A percentile compares a stretch with the other conserved stretches of the same genome.
Conservation (phyloP, 1,140 invertebrate genomes). For the Belonocnema kinseyi region DNA sequence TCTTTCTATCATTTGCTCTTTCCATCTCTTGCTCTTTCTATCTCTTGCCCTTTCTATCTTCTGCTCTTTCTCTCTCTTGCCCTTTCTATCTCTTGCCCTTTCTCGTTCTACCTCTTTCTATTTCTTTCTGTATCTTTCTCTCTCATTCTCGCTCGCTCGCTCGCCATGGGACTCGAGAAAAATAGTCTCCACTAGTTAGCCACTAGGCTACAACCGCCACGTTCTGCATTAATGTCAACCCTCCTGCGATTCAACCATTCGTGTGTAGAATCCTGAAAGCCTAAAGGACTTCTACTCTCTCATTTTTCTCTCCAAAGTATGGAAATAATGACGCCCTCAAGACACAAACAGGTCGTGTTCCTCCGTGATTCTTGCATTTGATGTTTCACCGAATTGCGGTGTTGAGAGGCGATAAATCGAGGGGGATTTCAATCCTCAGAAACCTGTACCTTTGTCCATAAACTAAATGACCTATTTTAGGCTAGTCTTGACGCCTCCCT, state of each 20-base stretch:
- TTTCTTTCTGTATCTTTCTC: background rate
- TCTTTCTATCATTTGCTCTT: no score
- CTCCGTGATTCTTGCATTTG: background rate
- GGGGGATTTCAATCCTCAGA: no score
- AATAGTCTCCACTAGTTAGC: slow-evolving; percentile 9
- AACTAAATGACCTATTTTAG: no score
- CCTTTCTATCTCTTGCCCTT: no score
- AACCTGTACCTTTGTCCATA: no score
- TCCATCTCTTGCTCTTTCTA: no score
- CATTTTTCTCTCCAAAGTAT: slow-evolving; percentile 22
- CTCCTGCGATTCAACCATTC: slow-evolving; percentile 17
- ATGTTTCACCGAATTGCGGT: background rate
- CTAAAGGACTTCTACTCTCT: slow-evolving; percentile 3
- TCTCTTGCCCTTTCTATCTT: no score
- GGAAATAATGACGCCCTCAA: slow-evolving; percentile 23
- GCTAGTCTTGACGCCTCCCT: no score
- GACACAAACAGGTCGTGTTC: background rate
- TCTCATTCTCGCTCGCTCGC: background rate
- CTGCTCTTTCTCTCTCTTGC: background rate
- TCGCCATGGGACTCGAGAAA: slow-evolving; percentile 21
- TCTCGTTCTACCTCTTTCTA: no score
- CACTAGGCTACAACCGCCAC: slow-evolving; percentile 22
- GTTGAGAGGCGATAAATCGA: no score
- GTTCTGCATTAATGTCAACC: slow-evolving; percentile 28
- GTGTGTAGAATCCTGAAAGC: slow-evolving; percentile 6